Base-by-base conservation (phyloP, 2,797 vertebrate genomes). In the Gouania willdenowi region DNA sequence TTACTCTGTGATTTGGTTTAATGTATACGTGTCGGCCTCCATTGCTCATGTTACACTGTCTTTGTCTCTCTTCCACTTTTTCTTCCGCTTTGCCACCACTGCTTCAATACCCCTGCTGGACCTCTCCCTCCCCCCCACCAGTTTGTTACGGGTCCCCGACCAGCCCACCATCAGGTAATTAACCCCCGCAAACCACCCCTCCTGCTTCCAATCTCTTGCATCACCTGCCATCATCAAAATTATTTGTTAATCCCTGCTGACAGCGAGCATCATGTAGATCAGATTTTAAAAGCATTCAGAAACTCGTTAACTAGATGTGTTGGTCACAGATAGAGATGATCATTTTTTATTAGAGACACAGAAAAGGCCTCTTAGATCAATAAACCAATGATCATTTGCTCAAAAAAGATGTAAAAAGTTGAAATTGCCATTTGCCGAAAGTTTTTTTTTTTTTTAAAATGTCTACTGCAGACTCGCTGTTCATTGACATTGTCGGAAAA, bases 161-260 rank as follows among this genome's bases (percentile, higher is more conserved):
- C 93, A 82, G 91, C 94, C 86, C 96, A 97, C 89, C 94, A 97
- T 87, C 96, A 98, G 96, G 96, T 98, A 98, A 90, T 82, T 78
- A 56, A 43, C 66, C 73, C 69, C 55, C 2, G 50, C 71, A 73
- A 56, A 59, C 59, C 5, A 3, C 28, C 50, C 63, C 59, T 65
- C 48, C 65, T 63, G 59, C 62, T 71, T 37, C 37, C 29, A n/a
- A n/a, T 46, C 45, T 70, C 27, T 66, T 32, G 50, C 68, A 23
- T 61, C 62, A 61, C 66, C 56, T 10, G 10, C 10, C 21, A 37
- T 50, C 73, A 71, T 73, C 41, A 70, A 60, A 65, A 54, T 50
- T 43, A 51, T 67, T 63, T 50, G 41, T 35, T 41, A 35, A 33
- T 59, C 56, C 44, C 34, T 66, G 26, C 60, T 75, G 51, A 39